Percentiles rank a stretch among this genome's conserved stretches.
These are phyloP conservation scores for Neotragus pygmaeus DNA, from an alignment of 2,113 vertebrate genomes.

Conservation along the genomic window DNA sequence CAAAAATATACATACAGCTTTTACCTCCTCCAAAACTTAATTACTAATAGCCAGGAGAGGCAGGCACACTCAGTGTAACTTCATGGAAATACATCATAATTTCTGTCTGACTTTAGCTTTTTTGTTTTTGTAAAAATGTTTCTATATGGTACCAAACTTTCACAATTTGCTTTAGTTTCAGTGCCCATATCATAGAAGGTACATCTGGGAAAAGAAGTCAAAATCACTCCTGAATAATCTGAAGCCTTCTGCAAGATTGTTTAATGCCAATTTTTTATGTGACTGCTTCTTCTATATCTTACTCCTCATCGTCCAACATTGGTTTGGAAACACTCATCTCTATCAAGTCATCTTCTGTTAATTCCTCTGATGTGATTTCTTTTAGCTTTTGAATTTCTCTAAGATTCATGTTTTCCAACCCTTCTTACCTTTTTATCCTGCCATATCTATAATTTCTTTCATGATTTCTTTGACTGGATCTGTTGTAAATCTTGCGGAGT, in stretches of 20 bases:
- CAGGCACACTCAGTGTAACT: background rate
- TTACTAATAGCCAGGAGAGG: background rate
- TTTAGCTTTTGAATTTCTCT: background rate
- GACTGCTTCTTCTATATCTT: background rate
- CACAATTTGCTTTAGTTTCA: background rate
- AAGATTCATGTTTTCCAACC: background rate
- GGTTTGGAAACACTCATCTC: background rate
- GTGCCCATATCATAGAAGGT: background rate
- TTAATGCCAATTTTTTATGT: background rate
- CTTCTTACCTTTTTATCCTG: background rate
- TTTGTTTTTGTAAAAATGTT: background rate
- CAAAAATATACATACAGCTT: background rate
- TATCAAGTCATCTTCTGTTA: background rate
- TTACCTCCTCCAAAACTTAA: background rate
- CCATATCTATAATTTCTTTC: background rate
- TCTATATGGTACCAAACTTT: background rate
- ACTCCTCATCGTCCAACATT: accelerated
- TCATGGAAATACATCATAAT: background rate
- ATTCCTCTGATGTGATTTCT: background rate
- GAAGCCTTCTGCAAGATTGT: background rate
- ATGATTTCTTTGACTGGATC: background rate
- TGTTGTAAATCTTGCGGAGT: background rate
- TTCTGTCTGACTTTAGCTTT: background rate
- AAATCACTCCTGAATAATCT: background rate
- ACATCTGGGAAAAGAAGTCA: background rate